Percentiles rank a stretch among this genome's conserved stretches.
These are phyloP conservation scores for Orius laevigatus DNA, from an alignment of 1,140 invertebrate genomes.

Conservation along the genomic window DNA sequence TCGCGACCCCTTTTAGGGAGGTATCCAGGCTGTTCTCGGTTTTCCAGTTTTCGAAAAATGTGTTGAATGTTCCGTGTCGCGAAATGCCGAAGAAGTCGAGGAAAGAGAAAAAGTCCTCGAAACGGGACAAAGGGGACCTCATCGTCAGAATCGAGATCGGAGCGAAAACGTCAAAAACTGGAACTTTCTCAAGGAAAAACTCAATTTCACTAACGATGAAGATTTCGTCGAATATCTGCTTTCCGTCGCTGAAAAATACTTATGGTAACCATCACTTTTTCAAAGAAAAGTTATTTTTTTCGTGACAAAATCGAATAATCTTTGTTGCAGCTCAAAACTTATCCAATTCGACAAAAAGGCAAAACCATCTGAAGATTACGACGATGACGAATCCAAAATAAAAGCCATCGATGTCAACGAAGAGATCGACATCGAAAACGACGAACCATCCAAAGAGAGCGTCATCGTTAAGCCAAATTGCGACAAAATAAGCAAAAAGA, in stretches of 20 bases:
- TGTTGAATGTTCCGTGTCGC: too few species aligned
- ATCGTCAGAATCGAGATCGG: conserved; percentile 7
- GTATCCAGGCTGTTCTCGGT: too few species aligned
- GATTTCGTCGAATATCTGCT: conserved; percentile 13
- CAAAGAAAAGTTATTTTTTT: not conserved
- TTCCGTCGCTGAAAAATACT: conserved; percentile 4
- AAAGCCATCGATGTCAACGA: not conserved
- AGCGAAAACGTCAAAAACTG: conserved; percentile 7
- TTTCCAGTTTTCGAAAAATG: too few species aligned
- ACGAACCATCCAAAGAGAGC: too few species aligned
- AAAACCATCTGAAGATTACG: not conserved
- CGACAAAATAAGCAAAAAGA: too few species aligned
- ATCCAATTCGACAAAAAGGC: too few species aligned
- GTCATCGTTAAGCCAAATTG: too few species aligned
- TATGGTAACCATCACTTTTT: too few species aligned
- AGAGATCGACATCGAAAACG: too few species aligned
- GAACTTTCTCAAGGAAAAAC: conserved; percentile 9
- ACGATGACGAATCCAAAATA: not conserved
- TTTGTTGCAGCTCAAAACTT: not conserved
- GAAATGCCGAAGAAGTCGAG: too few species aligned
- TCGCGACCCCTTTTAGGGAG: too few species aligned
- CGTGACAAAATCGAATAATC: not conserved
- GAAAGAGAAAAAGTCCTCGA: conserved; percentile 2
- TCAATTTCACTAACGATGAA: conserved; percentile 2
- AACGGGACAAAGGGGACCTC: not conserved